Conservation (phyloP, 2,888 invertebrate genomes). For the Eilema sororculum region DNA sequence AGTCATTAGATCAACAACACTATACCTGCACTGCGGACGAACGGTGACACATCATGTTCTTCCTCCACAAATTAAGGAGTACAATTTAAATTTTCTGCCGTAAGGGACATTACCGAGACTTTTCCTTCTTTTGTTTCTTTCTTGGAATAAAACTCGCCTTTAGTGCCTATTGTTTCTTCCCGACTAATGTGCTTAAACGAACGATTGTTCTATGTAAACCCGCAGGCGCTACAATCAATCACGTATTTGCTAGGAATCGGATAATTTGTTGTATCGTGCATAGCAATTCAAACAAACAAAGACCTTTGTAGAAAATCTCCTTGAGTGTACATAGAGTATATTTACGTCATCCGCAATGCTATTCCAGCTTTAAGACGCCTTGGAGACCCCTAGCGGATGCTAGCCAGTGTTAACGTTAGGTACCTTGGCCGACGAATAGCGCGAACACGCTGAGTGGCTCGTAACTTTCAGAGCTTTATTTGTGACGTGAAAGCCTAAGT, state of each 20-base stretch:
- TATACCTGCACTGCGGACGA: no score
- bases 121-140: no score
- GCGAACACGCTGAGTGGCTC: conserved; percentile 21
- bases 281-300: conserved; percentile 10
- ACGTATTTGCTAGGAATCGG: neutral
- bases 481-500: conserved; percentile 11
- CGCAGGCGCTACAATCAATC: neutral
- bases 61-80: no score
- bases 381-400: conserved; percentile 42
- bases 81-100: no score
- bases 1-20: no score
- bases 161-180: neutral
- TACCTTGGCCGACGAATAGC: conserved; percentile 38
- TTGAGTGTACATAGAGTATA: conserved; percentile 30
- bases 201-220: neutral
- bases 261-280: neutral
- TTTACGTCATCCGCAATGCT: conserved; percentile 31
- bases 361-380: conserved; percentile 46
- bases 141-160: neutral
- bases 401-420: conserved; percentile 24
- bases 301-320: neutral
- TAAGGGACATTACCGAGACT: no score
- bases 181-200: neutral
- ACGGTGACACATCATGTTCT: no score
- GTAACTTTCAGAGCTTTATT: conserved; percentile 40